Evolutionary conservation across 2,797 vertebrate species (phyloP).

Genomic region (Microctenopoma stevenorrisi): DNA sequence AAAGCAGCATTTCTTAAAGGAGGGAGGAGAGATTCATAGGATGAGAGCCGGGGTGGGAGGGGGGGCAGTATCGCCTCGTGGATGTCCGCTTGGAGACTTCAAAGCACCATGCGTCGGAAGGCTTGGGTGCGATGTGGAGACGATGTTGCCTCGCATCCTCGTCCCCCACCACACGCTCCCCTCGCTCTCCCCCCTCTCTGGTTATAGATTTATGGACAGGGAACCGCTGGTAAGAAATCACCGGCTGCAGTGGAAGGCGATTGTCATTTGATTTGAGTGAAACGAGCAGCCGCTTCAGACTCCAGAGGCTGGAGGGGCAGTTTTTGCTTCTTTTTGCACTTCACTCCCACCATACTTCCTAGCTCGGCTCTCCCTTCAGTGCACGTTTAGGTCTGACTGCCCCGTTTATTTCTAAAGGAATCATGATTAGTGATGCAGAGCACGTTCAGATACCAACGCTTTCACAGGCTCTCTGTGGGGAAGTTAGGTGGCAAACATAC

Average conservation of each 20-base stretch:
- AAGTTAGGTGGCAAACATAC: constrained; percentile 67
- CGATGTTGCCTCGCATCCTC: constrained; percentile 49
- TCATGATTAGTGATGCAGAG: constrained; percentile 66
- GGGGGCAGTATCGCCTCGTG: constrained; percentile 18
- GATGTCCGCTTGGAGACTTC: constrained; percentile 35
- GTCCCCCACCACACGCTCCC: constrained; percentile 22
- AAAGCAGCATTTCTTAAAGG: constrained; percentile 43
- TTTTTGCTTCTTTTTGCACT: neutral
- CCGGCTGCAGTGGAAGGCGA: constrained; percentile 15
- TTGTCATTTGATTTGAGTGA: neutral
- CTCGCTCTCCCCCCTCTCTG: constrained; percentile 43
- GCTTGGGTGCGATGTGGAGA: constrained; percentile 56
- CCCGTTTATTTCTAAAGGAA: constrained; percentile 46
- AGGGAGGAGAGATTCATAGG: constrained; percentile 25
- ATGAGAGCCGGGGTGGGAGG: neutral
- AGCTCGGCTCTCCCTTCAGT: neutral
- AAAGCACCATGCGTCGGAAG: constrained; percentile 51
- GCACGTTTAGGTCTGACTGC: constrained; percentile 18
- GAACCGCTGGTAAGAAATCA: neutral
- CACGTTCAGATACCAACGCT: constrained; percentile 66
- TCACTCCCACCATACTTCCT: constrained; percentile 15
- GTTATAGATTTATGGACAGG: constrained; percentile 3
- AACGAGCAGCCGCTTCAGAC: constrained; percentile 5
- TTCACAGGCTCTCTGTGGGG: constrained; percentile 56
- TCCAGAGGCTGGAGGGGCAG: neutral